Percentiles rank a stretch among this genome's conserved stretches.
These are phyloP conservation scores for Pachyseris speciosa DNA, from an alignment of 64 coral and sea anemone genomes.

Conservation along the genomic window DNA sequence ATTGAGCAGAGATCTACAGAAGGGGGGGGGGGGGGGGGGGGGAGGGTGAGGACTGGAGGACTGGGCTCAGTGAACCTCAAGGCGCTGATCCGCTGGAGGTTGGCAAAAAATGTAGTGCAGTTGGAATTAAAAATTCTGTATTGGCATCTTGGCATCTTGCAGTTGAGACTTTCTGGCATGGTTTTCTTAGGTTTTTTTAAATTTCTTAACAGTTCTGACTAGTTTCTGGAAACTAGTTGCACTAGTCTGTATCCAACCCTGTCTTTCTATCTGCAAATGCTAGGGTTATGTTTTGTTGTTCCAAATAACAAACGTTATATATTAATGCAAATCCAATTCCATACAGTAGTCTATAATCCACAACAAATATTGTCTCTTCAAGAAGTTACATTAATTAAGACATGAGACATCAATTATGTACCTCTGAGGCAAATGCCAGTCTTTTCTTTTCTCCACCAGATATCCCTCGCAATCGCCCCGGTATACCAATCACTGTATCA, in stretches of 20 bases:
- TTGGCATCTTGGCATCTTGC: background rate
- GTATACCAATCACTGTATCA: constrained; percentile 85
- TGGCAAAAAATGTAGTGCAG: constrained; percentile 11
- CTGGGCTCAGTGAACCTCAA: background rate
- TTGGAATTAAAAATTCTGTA: constrained; percentile 14
- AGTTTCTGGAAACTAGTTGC: constrained; percentile 24
- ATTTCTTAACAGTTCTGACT: constrained; percentile 15
- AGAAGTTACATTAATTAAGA: too few relatives aligned
- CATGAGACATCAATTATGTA: background rate
- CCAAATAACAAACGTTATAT: too few relatives aligned
- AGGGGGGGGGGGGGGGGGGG: background rate
- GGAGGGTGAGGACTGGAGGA: too few relatives aligned
- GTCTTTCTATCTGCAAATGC: too few relatives aligned
- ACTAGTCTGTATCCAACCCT: too few relatives aligned
- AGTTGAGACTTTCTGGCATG: background rate
- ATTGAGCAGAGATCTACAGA: background rate
- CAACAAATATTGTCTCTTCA: too few relatives aligned
- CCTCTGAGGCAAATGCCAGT: constrained; percentile 94
- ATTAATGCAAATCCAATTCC: too few relatives aligned
- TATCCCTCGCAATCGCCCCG: constrained; percentile 76
- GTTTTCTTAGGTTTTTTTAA: constrained; percentile 5
- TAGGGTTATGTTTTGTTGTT: too few relatives aligned
- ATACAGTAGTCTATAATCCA: too few relatives aligned
- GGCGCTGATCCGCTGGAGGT: background rate
- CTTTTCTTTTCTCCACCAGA: constrained; percentile 91